Percentiles rank a stretch among this genome's conserved stretches.
Conservation (phyloP, 1,140 invertebrate species). For the Hylaeus anthracinus region DNA sequence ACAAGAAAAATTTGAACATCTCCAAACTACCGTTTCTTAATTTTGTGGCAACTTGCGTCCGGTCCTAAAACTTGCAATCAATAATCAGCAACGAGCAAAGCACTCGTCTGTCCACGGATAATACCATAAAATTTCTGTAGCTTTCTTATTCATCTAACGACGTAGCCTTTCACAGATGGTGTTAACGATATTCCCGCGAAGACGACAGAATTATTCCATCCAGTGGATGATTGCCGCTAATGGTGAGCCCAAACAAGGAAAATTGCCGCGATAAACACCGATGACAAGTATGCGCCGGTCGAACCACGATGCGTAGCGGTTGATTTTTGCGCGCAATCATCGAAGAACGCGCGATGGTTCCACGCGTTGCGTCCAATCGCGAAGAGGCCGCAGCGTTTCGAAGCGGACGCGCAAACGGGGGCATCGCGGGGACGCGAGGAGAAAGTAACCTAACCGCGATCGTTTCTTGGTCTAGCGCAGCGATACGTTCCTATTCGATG, state of each 20-base stretch:
- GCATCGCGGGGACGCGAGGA: constrained; percentile 40
- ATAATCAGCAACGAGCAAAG: too few relatives aligned
- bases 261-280: neutral
- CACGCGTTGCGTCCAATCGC: neutral
- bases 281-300: neutral
- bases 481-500: constrained; percentile 1
- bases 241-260: neutral
- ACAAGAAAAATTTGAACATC: too few relatives aligned
- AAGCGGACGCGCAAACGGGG: constrained; percentile 32
- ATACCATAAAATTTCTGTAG: too few relatives aligned
- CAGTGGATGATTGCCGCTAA: too few relatives aligned
- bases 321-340: constrained; percentile 1
- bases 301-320: neutral
- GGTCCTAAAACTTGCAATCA: too few relatives aligned
- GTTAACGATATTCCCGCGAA: too few relatives aligned
- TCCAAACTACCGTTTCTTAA: too few relatives aligned
- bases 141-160: too few relatives aligned
- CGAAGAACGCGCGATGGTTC: constrained; percentile 10
- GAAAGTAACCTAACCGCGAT: constrained; percentile 41
- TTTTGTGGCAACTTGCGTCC: too few relatives aligned
- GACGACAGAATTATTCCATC: too few relatives aligned
- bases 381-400: constrained; percentile 14
- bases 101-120: too few relatives aligned
- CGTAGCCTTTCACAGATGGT: too few relatives aligned
- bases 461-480: constrained; percentile 6